phyloP scores from a whole-genome alignment of 2,888 invertebrate species.

The Mesoligia furuncula region DNA sequence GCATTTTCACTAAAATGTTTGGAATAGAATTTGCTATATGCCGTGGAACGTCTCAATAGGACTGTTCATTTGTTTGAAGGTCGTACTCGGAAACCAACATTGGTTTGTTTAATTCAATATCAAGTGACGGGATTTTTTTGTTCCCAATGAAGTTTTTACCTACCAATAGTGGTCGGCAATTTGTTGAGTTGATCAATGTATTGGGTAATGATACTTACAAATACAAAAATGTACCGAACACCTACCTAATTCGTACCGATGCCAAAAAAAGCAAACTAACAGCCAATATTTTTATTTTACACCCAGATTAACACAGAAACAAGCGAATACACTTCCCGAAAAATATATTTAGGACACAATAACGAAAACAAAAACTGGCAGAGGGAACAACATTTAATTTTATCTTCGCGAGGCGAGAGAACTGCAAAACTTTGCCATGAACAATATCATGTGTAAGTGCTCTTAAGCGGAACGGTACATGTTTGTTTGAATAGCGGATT shows the following conservation, averaged over 20 bases:
- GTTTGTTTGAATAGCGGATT: constrained; percentile 83
- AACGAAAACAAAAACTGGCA: constrained; percentile 62
- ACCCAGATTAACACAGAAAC: constrained; percentile 51
- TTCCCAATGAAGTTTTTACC: fast-evolving
- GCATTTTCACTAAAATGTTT: constrained; percentile 30
- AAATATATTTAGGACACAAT: constrained; percentile 58
- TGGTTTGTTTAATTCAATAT: not conserved
- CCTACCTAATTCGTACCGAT: not conserved
- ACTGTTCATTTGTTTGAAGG: constrained; percentile 23
- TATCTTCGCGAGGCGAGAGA: constrained; percentile 56
- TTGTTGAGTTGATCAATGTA: not conserved
- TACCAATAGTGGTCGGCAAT: not conserved
- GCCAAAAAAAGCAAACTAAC: constrained; percentile 33
- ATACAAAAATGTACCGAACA: not conserved
- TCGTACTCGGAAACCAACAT: constrained; percentile 3
- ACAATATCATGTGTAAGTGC: constrained; percentile 70
- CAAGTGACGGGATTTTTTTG: not conserved
- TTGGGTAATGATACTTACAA: not conserved
- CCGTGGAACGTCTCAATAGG: constrained; percentile 15
- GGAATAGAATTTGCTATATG: constrained; percentile 16
- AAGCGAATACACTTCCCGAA: constrained; percentile 52
- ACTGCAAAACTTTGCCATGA: constrained; percentile 55
- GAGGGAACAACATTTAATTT: constrained; percentile 62
- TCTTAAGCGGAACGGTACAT: constrained; percentile 73
- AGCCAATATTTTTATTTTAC: constrained; percentile 51